Conservation (phyloP, 2,797 vertebrate species). For the Halcyon leucocephala region DNA sequence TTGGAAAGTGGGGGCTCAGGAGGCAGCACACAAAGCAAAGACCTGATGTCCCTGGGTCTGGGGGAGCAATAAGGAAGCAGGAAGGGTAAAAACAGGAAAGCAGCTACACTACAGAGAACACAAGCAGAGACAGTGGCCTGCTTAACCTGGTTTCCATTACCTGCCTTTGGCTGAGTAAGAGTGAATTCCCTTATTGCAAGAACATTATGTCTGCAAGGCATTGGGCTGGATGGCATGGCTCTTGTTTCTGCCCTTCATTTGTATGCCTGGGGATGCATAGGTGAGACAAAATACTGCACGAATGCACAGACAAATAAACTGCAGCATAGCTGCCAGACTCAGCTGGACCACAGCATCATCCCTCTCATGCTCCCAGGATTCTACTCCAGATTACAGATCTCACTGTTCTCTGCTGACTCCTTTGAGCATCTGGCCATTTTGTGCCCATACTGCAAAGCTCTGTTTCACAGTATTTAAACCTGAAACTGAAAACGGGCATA, state of each 20-base stretch:
- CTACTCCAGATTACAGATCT: neutral
- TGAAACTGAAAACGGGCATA: neutral
- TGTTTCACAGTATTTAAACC: neutral
- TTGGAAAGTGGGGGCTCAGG: neutral
- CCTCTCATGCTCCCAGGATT: neutral
- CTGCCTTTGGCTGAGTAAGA: neutral
- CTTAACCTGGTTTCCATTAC: neutral
- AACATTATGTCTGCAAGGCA: neutral
- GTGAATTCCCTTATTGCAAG: neutral
- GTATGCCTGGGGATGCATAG: neutral
- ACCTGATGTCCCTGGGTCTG: rapidly evolving
- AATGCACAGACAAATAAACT: neutral
- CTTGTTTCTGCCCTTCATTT: neutral
- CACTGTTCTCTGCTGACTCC: neutral
- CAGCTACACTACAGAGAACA: rapidly evolving
- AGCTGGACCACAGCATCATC: neutral
- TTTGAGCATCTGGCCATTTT: neutral
- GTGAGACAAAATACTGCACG: neutral
- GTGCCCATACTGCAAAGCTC: neutral
- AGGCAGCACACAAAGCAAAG: neutral
- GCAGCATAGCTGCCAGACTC: neutral
- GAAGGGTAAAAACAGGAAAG: neutral
- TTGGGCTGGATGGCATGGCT: neutral
- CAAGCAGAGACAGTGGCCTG: neutral
- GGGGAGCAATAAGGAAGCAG: neutral